Base-by-base conservation (phyloP, 2,888 invertebrate genomes). In the Eustalomyia histrio region DNA sequence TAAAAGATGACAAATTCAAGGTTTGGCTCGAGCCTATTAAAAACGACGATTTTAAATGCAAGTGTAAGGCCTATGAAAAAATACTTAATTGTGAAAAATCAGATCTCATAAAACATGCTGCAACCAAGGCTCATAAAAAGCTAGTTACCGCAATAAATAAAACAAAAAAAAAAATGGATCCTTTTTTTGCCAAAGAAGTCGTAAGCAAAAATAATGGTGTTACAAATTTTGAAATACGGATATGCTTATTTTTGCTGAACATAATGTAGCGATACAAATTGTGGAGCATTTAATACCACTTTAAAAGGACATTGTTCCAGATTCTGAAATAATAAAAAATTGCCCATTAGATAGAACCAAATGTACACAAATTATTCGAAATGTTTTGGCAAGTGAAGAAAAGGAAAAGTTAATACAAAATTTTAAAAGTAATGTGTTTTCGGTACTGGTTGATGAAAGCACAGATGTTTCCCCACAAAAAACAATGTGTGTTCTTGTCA, bases 11-110 rank as follows among this genome's bases (percentile, higher is more conserved):
- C 29, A 16, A 39, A 14, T 63, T 63, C 29, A 60, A 67, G 12
- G 74, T 18, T 17, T 75, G 67, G 67, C 29, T 75, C 17, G 43
- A 75, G 14, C 33, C 60, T n/a, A 21, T 55, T 57, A 35, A 71
- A 64, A 35, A 43, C 24, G 43, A 55, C 16, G 69, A n/a, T n/a
- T n/a, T n/a, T n/a, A n/a, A n/a, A n/a, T n/a, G n/a, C n/a, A n/a
- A n/a, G n/a, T n/a, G n/a, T n/a, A n/a, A n/a, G n/a, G n/a, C n/a
- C n/a, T n/a, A n/a, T n/a, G n/a, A n/a, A n/a, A n/a, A n/a, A n/a
- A n/a, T n/a, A n/a, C n/a, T n/a, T n/a, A n/a, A n/a, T n/a, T n/a
- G n/a, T n/a, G n/a, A n/a, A n/a, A n/a, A n/a, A n/a, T n/a, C n/a
- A n/a, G n/a, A n/a, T n/a, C n/a, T n/a, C n/a, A n/a, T n/a, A n/a